phyloP scores from a whole-genome alignment of 2,113 vertebrate species.

The Galemys pyrenaicus region DNA sequence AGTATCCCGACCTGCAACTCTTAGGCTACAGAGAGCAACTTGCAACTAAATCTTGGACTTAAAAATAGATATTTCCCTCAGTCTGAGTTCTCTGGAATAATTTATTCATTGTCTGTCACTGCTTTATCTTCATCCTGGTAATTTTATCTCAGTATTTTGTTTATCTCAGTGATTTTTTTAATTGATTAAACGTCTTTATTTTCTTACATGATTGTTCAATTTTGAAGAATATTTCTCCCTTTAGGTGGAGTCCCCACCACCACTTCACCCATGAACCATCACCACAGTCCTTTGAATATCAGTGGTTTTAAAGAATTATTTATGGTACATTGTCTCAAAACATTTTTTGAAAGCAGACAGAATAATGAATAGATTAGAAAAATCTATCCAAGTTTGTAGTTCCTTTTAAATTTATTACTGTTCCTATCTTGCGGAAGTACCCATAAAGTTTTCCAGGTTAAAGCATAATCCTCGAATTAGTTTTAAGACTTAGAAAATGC shows the following conservation, averaged over 20 bases:
- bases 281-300: not conserved
- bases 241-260: no score
- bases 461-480: conserved; percentile 68
- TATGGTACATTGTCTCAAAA: conserved; percentile 31
- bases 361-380: conserved; percentile 44
- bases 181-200: no score
- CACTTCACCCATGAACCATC: no score
- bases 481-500: conserved; percentile 67
- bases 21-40: not conserved
- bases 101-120: not conserved
- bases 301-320: conserved; percentile 49
- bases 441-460: conserved; percentile 68
- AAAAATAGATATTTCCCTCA: conserved; percentile 10
- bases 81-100: conserved; percentile 11
- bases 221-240: no score
- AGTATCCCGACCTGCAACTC: not conserved
- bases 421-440: conserved; percentile 64
- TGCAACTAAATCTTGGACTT: conserved; percentile 3
- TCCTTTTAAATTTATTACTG: conserved; percentile 23
- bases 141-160: conserved; percentile 36
- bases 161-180: no score
- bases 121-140: not conserved
- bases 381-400: not conserved
- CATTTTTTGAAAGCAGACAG: conserved; percentile 48
- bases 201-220: no score